Evolutionary conservation across 2,888 invertebrate genomes (phyloP).

Genomic region (Trichogramma dendrolimi): DNA sequence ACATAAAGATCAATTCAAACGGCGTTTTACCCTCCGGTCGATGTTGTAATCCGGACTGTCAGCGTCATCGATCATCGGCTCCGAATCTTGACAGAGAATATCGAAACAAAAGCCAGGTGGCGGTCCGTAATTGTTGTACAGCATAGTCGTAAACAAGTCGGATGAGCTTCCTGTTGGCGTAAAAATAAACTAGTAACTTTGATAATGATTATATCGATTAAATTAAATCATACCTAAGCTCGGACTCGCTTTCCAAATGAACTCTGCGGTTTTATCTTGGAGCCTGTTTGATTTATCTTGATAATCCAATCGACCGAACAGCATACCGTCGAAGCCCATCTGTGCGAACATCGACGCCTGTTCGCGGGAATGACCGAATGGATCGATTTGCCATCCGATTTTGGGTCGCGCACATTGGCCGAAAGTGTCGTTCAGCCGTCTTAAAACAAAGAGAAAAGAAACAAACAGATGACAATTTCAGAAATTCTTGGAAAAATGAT

Average conservation of each 20-base stretch:
- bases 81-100: conserved; percentile 69
- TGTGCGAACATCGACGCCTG: conserved; percentile 72
- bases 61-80: conserved; percentile 81
- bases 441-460: conserved; percentile 27
- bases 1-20: neutral
- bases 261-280: conserved; percentile 65
- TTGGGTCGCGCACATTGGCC: conserved; percentile 70
- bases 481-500: neutral
- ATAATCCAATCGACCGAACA: conserved; percentile 83
- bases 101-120: conserved; percentile 94
- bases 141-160: conserved; percentile 77
- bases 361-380: conserved; percentile 83
- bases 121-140: conserved; percentile 78
- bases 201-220: neutral
- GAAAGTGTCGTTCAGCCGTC: conserved; percentile 62
- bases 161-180: conserved; percentile 53
- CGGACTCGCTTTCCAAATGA: conserved; percentile 77
- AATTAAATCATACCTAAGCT: conserved; percentile 60
- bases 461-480: neutral
- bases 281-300: conserved; percentile 70
- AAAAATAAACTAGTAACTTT: conserved; percentile 3
- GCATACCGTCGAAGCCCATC: conserved; percentile 85
- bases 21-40: conserved; percentile 60
- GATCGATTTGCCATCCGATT: conserved; percentile 80
- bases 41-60: conserved; percentile 81